phyloP scores from a whole-genome alignment of 2,113 vertebrate species.

The Epinephelus lanceolatus region DNA sequence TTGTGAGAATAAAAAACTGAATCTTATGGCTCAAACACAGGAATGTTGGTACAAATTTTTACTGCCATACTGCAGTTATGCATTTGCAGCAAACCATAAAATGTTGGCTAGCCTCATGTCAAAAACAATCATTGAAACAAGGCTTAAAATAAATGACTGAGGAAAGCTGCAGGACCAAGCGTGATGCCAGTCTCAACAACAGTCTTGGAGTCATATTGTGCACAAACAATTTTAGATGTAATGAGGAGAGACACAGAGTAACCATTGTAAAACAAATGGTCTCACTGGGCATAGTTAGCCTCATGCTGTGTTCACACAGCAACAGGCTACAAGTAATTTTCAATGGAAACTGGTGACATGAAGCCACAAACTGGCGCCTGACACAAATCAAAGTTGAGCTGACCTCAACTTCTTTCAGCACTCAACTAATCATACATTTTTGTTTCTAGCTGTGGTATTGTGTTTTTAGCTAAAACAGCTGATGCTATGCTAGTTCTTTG shows the following conservation, averaged over 20 bases:
- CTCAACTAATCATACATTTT: too few species aligned
- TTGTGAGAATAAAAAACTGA: conserved; percentile 10
- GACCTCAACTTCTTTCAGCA: too few species aligned
- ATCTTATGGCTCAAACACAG: background rate
- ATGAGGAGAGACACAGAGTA: background rate
- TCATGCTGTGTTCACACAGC: too few species aligned
- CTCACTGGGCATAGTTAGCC: background rate
- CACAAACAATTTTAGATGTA: conserved; percentile 4
- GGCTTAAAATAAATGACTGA: background rate
- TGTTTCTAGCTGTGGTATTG: too few species aligned
- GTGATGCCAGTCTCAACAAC: conserved; percentile 4
- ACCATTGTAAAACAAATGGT: background rate
- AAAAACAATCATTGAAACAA: conserved; percentile 33
- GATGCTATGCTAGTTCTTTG: too few species aligned
- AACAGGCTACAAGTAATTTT: too few species aligned
- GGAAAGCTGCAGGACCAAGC: conserved; percentile 5
- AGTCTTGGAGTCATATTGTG: conserved; percentile 19
- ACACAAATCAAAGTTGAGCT: too few species aligned
- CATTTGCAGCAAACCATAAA: conserved; percentile 24
- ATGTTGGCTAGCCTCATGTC: conserved; percentile 18
- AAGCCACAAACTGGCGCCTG: too few species aligned
- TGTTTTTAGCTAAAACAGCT: too few species aligned
- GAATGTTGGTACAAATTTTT: conserved; percentile 31
- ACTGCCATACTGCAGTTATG: background rate
- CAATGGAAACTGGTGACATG: too few species aligned